Percentiles rank a stretch among this genome's conserved stretches.
phyloP scores from a whole-genome alignment of 2,797 vertebrate species.

The Rhadinocentrus ornatus region DNA sequence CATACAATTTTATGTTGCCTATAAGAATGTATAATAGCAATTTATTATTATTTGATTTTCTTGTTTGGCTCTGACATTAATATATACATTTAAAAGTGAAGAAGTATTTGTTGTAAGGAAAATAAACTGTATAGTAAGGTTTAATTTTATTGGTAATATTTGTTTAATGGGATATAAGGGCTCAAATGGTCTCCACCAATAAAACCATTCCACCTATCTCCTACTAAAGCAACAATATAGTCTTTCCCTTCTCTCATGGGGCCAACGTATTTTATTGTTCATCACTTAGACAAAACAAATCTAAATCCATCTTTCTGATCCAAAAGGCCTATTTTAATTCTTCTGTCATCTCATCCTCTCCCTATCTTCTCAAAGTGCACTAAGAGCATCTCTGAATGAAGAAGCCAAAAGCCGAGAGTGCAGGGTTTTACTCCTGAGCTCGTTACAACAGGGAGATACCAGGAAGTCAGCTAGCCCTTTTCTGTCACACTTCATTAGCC shows the following conservation, averaged over 20 bases:
- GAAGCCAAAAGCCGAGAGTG: constrained; percentile 18
- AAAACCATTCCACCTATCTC: no score
- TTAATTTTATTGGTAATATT: no score
- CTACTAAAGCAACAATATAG: no score
- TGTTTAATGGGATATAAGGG: no score
- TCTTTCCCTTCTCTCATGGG: no score
- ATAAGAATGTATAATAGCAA: no score
- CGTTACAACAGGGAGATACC: constrained; percentile 58
- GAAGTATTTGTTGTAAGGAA: no score
- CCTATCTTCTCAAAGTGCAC: constrained; percentile 27
- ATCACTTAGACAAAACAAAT: not conserved
- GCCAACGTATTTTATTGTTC: not conserved
- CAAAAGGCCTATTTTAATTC: not conserved
- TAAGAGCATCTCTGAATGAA: constrained; percentile 15
- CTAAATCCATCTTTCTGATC: not conserved
- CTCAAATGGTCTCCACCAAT: no score
- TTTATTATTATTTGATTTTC: no score
- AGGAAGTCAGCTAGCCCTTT: constrained; percentile 59
- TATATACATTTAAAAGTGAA: not conserved
- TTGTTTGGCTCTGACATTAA: not conserved
- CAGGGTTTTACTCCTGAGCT: constrained; percentile 55
- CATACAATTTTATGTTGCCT: no score
- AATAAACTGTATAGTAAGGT: no score
- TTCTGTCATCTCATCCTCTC: constrained; percentile 4
- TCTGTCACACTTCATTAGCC: constrained; percentile 61